phyloP scores from a whole-genome alignment of 2,113 vertebrate species.

The Bothrops jararaca region DNA sequence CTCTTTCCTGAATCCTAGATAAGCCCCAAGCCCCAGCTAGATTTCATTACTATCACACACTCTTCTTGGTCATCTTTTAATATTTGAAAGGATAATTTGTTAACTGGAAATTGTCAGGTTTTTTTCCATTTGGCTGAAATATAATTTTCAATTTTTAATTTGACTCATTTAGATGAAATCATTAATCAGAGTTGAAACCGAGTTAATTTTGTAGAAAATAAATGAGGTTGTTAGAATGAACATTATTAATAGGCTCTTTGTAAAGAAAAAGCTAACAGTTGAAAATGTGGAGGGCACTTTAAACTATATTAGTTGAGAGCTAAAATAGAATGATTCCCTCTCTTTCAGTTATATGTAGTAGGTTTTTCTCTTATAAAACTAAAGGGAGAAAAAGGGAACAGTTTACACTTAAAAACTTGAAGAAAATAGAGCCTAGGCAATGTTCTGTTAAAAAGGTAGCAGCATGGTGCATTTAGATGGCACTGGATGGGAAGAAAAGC shows the following conservation, averaged over 20 bases:
- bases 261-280: slow-evolving; percentile 75
- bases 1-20: slow-evolving; percentile 65
- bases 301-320: slow-evolving; percentile 64
- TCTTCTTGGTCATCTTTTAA: slow-evolving; percentile 89
- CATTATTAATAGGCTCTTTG: slow-evolving; percentile 91
- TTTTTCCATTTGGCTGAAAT: slow-evolving; percentile 92
- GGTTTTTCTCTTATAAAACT: slow-evolving; percentile 74
- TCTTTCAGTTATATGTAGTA: slow-evolving; percentile 69
- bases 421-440: slow-evolving; percentile 55
- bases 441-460: slow-evolving; percentile 53
- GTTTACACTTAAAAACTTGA: slow-evolving; percentile 53
- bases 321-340: slow-evolving; percentile 63
- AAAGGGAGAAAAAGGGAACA: slow-evolving; percentile 45
- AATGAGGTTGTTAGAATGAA: slow-evolving; percentile 97
- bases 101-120: slow-evolving; percentile 88
- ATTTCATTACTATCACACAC: slow-evolving; percentile 79
- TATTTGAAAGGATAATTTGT: slow-evolving; percentile 99
- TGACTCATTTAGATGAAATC: slow-evolving; percentile 99
- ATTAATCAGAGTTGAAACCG: slow-evolving; percentile 99
- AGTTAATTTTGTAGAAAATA: slow-evolving; percentile 99
- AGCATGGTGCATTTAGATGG: background rate
- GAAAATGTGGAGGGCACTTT: slow-evolving; percentile 71
- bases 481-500: background rate
- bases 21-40: slow-evolving; percentile 74
- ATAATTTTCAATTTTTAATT: slow-evolving; percentile 99